Conservation (phyloP, 2,888 invertebrate genomes). For the Cotesia congregata region DNA sequence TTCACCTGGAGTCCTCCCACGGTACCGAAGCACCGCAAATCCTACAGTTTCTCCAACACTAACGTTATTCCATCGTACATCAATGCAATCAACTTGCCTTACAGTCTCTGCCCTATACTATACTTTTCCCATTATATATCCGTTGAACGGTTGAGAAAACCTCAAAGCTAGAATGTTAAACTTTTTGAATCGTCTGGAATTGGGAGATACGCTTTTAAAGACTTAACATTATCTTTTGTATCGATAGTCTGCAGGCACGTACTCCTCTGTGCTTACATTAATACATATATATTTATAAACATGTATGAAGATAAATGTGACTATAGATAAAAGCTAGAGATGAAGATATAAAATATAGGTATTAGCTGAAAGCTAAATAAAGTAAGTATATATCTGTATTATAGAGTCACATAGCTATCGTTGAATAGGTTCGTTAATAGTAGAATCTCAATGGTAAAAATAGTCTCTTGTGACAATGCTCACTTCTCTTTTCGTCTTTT, state of each 20-base stretch:
- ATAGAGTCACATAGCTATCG: conserved; percentile 35
- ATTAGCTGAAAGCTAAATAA: not conserved
- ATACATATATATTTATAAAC: not conserved
- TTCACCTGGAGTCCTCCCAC: conserved; percentile 34
- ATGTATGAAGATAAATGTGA: not conserved
- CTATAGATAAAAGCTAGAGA: not conserved
- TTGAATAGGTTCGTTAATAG: conserved; percentile 49
- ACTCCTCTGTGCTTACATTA: not conserved
- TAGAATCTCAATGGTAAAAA: conserved; percentile 25
- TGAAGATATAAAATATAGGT: not conserved
- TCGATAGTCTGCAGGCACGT: conserved; percentile 4
- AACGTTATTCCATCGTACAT: not conserved
- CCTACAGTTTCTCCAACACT: not conserved
- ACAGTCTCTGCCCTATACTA: not conserved
- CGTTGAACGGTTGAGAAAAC: not conserved
- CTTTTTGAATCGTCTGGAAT: conserved; percentile 17
- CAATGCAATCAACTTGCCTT: not conserved
- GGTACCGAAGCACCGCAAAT: conserved; percentile 19
- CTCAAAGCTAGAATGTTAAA: conserved; percentile 30
- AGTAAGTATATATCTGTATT: conserved; percentile 11
- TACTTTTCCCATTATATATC: too few species aligned
- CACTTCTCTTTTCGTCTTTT: conserved; percentile 34
- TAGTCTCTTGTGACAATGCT: conserved; percentile 38
- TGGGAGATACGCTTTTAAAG: conserved; percentile 15
- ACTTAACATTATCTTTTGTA: not conserved